Evolutionary conservation across 2,797 vertebrate genomes (phyloP).

Genomic region (Neostethus bicornis): DNA sequence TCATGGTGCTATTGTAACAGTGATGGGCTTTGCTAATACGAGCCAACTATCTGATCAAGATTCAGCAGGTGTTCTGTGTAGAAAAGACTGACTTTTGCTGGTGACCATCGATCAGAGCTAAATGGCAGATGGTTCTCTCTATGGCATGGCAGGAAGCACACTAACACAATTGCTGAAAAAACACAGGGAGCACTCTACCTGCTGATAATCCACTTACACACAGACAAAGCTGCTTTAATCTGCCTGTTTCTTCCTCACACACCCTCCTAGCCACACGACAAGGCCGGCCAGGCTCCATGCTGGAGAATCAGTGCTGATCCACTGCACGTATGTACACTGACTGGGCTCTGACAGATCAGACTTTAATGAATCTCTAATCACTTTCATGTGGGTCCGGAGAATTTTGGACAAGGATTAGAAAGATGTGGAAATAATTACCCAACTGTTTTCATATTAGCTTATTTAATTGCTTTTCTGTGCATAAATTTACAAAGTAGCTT

Average conservation of each 20-base stretch:
- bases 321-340: slow-evolving; percentile 50
- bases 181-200: slow-evolving; percentile 80
- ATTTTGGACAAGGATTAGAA: slow-evolving; percentile 12
- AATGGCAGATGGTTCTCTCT: slow-evolving; percentile 82
- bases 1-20: slow-evolving; percentile 44
- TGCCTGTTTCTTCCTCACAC: slow-evolving; percentile 49
- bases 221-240: slow-evolving; percentile 82
- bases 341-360: slow-evolving; percentile 36
- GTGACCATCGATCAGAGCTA: slow-evolving; percentile 78
- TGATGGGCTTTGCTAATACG: slow-evolving; percentile 52
- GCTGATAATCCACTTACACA: slow-evolving; percentile 83
- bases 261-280: slow-evolving; percentile 53
- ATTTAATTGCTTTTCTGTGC: not conserved
- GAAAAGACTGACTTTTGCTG: slow-evolving; percentile 68
- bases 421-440: slow-evolving; percentile 13
- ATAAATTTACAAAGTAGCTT: slow-evolving; percentile 2
- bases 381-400: slow-evolving; percentile 25
- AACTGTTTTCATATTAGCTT: slow-evolving; percentile 4
- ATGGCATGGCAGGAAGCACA: slow-evolving; percentile 74
- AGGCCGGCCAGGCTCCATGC: slow-evolving; percentile 66
- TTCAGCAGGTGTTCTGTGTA: slow-evolving; percentile 69
- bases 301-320: slow-evolving; percentile 65
- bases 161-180: slow-evolving; percentile 76
- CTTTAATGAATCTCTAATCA: slow-evolving; percentile 55
- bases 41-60: slow-evolving; percentile 71